A percentile compares a stretch with the other conserved stretches of the same genome.
These are phyloP conservation scores for Noturus placidus DNA, from an alignment of 2,113 vertebrate genomes.

Conservation along the genomic window DNA sequence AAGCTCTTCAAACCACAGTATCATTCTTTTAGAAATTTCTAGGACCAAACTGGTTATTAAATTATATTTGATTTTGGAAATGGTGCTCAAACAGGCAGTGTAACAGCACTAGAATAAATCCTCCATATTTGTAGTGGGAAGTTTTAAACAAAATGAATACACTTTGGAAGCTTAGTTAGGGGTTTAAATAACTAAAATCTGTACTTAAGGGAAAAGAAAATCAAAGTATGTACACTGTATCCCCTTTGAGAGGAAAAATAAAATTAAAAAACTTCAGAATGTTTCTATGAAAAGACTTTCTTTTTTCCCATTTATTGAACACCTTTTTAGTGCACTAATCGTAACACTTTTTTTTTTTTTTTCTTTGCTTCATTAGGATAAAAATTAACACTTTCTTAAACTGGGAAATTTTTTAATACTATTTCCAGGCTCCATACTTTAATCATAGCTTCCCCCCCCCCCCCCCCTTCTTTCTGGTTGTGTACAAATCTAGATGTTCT, in stretches of 20 bases:
- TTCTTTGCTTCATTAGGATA: neutral
- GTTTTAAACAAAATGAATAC: neutral
- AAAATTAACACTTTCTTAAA: neutral
- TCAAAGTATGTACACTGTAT: neutral
- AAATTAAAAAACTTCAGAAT: neutral
- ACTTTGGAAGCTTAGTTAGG: neutral
- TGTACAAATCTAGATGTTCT: neutral
- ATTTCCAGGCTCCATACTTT: neutral
- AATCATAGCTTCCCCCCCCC: too few species aligned
- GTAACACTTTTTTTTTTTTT: too few species aligned
- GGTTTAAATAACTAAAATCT: neutral
- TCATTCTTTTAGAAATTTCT: neutral
- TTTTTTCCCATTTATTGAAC: too few species aligned
- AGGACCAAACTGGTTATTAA: slow-evolving; percentile 1
- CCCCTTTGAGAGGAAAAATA: neutral
- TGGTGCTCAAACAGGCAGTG: slow-evolving; percentile 17
- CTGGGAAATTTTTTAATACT: neutral
- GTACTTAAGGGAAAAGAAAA: neutral
- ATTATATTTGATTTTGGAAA: neutral
- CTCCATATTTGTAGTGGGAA: neutral
- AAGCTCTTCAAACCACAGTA: neutral
- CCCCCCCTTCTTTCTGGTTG: neutral
- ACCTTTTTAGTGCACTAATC: neutral
- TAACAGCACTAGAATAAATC: neutral
- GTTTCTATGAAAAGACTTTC: neutral